A percentile compares a stretch with the other conserved stretches of the same genome.
phyloP scores from a whole-genome alignment of 2,888 invertebrate species.

The Falcaria lacertinaria region DNA sequence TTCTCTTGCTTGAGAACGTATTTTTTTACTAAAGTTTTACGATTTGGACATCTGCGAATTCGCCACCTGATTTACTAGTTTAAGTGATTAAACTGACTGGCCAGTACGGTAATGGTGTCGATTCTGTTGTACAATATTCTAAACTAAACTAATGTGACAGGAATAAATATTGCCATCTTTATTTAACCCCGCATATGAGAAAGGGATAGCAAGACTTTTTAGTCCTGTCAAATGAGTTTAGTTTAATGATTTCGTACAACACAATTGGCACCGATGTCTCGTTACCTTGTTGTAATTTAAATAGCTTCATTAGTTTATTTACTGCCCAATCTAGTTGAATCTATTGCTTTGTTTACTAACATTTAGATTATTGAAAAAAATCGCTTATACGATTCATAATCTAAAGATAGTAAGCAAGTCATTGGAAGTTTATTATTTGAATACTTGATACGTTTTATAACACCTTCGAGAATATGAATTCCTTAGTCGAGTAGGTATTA shows the following conservation, averaged over 20 bases:
- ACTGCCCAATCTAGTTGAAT: neutral
- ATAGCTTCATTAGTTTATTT: neutral
- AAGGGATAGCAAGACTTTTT: too few species aligned
- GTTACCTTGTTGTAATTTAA: neutral
- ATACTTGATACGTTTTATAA: neutral
- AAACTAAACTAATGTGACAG: too few species aligned
- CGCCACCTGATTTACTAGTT: neutral
- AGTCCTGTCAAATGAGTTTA: too few species aligned
- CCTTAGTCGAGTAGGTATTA: too few species aligned
- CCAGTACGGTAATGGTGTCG: neutral
- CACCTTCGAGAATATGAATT: too few species aligned
- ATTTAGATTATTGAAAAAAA: neutral
- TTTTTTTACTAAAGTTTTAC: too few species aligned
- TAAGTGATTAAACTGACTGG: neutral
- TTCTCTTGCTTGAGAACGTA: too few species aligned
- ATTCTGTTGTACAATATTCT: too few species aligned
- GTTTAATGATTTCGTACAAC: too few species aligned
- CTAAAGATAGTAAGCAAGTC: neutral
- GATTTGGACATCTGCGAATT: neutral
- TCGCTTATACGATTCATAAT: neutral
- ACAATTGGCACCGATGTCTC: too few species aligned
- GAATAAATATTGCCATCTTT: too few species aligned
- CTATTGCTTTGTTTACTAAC: neutral
- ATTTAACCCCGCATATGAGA: too few species aligned
- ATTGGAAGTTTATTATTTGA: neutral